Evolutionary conservation across 2,113 vertebrate species (phyloP), one percentile per base, ranked within the genome.

Genomic region (Cheirogaleus medius): DNA sequence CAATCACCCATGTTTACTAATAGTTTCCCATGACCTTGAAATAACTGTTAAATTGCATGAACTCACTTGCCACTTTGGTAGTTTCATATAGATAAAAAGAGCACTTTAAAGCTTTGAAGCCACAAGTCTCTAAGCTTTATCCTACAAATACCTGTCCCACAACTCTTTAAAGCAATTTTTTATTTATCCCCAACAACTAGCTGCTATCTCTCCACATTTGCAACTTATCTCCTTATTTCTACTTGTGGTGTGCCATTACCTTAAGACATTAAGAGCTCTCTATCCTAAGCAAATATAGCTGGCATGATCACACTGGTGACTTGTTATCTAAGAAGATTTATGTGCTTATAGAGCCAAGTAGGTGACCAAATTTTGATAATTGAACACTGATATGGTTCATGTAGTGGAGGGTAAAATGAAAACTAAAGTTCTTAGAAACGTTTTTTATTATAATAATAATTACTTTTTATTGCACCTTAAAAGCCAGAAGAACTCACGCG

Each of bases 151-250:
- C 3, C 39, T 82, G 21, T 2, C 8, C 12, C 32, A 39, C 10
- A 0, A 4, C 39, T 74, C 66, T 97, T 96, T 95, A 94, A 95
- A 97, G 95, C n/a, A 58, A 96, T 49, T 54, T 97, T 97, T 74
- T 93, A 91, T 97, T 98, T 97, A 93, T 90, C 73, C 63, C 54
- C 42, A 96, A 90, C 84, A 91, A 85, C 81, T 94, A 83, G 56
- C 90, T 97, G 39, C 95, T 66, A 37, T 90, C 90, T 98, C 77
- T 97, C 93, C 95, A 98, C 47, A 96, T 97, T 96, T 98, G 52
- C 89, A 98, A 93, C 86, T 97, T 97, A 94, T 96, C 85, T 97
- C 58, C 90, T 91, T 76, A 85, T 97, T 94, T 96, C 39, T 96
- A 95, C 91, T 97, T 94, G 95, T 58, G 56, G 52, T 97, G 92